phyloP scores from a whole-genome alignment of 2,113 vertebrate species.

The Lucifuga dentata region DNA sequence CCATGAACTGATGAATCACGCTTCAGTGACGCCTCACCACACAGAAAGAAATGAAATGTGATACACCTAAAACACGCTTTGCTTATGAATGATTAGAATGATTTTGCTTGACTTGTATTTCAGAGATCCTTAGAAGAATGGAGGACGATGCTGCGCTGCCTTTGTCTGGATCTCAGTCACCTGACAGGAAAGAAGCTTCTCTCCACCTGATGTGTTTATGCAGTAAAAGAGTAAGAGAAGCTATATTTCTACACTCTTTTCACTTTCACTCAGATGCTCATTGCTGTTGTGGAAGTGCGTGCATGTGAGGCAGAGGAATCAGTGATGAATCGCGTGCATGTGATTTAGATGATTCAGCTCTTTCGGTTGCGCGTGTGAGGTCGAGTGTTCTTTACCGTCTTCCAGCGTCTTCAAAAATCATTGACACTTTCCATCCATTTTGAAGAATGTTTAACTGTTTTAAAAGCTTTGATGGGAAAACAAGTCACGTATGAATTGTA shows the following conservation, averaged over 20 bases:
- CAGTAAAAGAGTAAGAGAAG: constrained; percentile 45
- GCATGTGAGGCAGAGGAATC: constrained; percentile 57
- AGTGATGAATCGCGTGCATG: constrained; percentile 73
- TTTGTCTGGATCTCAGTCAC: constrained; percentile 7
- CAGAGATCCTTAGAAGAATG: neutral
- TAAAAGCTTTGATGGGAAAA: constrained; percentile 65
- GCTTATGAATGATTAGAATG: too few relatives aligned
- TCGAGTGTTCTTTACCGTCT: constrained; percentile 59
- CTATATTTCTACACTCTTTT: constrained; percentile 47
- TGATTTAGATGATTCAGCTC: constrained; percentile 57
- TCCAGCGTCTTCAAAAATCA: constrained; percentile 70
- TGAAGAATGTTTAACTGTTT: constrained; percentile 81
- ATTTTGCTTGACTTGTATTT: constrained; percentile 5
- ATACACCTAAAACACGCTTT: too few relatives aligned
- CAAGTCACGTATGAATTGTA: constrained; percentile 75
- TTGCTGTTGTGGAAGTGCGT: constrained; percentile 64
- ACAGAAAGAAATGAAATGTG: neutral
- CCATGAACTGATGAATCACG: neutral
- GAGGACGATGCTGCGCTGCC: neutral
- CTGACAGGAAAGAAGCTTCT: constrained; percentile 8
- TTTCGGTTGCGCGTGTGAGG: constrained; percentile 45
- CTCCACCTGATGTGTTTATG: neutral
- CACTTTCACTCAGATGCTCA: constrained; percentile 68
- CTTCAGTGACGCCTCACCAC: neutral
- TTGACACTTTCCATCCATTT: constrained; percentile 68